A percentile compares a stretch with the other conserved stretches of the same genome.
These are phyloP conservation scores for Anguilla obscura DNA, from an alignment of 2,797 vertebrate genomes.

Conservation along the genomic window DNA sequence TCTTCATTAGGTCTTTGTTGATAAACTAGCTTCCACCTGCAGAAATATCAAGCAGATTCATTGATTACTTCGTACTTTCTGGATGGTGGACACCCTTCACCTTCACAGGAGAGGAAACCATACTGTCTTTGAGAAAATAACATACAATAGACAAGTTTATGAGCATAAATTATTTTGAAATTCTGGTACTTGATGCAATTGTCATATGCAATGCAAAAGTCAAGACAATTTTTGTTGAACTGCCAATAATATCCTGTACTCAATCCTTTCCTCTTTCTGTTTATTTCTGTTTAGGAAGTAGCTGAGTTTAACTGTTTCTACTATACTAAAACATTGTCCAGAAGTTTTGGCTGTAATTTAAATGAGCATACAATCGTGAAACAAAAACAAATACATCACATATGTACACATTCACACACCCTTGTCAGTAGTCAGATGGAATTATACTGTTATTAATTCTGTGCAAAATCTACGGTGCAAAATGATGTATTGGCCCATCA, in stretches of 20 bases:
- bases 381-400: background rate
- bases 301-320: background rate
- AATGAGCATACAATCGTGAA: background rate
- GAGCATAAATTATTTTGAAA: background rate
- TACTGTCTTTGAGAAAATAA: background rate
- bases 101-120: background rate
- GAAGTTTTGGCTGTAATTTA: background rate
- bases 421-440: background rate
- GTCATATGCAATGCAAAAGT: too few relatives aligned
- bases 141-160: background rate
- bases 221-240: too few relatives aligned
- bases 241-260: too few relatives aligned
- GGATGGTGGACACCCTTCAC: background rate
- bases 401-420: background rate
- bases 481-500: conserved; percentile 19
- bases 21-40: conserved; percentile 1
- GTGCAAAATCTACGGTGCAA: conserved; percentile 34
- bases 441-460: conserved; percentile 27
- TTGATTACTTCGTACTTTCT: background rate
- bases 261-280: too few relatives aligned
- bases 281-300: background rate
- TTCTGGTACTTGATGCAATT: too few relatives aligned
- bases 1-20: background rate
- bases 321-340: background rate
- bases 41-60: background rate